phyloP scores from a whole-genome alignment of 2,888 invertebrate species.

The Hypselothyrea guttata region DNA sequence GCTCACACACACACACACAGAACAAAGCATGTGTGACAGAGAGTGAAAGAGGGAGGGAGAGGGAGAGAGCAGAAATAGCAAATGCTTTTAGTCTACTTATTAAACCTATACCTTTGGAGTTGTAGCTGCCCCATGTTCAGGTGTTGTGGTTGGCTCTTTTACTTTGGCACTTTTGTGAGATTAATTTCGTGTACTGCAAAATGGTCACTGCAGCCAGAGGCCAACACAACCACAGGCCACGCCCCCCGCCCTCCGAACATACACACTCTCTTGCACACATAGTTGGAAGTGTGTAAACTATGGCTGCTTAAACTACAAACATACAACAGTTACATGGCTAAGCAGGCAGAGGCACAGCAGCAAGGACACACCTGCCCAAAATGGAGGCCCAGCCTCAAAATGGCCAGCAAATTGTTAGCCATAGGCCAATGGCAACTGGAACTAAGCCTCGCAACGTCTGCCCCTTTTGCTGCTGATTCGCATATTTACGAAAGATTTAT shows the following conservation, averaged over 20 bases:
- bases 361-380: conserved; percentile 46
- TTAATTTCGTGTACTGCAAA: conserved; percentile 57
- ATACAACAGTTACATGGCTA: conserved; percentile 21
- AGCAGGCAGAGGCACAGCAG: conserved; percentile 12
- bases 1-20: conserved; percentile 34
- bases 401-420: conserved; percentile 20
- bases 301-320: conserved; percentile 54
- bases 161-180: conserved; percentile 68
- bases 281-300: conserved; percentile 56
- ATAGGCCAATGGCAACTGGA: conserved; percentile 5
- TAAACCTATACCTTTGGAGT: conserved; percentile 37
- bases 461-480: conserved; percentile 13
- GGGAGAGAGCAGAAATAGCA: not conserved
- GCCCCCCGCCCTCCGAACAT: conserved; percentile 12
- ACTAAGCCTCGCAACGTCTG: not conserved
- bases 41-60: not conserved
- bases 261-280: conserved; percentile 4
- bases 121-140: not conserved
- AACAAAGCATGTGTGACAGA: conserved; percentile 4
- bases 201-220: conserved; percentile 23
- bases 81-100: conserved; percentile 34
- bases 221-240: conserved; percentile 28
- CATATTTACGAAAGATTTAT: conserved; percentile 74
- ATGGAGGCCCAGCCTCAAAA: conserved; percentile 29
- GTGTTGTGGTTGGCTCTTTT: conserved; percentile 34